phyloP scores from a whole-genome alignment of 2,113 vertebrate species.

The Corvus cornix region DNA sequence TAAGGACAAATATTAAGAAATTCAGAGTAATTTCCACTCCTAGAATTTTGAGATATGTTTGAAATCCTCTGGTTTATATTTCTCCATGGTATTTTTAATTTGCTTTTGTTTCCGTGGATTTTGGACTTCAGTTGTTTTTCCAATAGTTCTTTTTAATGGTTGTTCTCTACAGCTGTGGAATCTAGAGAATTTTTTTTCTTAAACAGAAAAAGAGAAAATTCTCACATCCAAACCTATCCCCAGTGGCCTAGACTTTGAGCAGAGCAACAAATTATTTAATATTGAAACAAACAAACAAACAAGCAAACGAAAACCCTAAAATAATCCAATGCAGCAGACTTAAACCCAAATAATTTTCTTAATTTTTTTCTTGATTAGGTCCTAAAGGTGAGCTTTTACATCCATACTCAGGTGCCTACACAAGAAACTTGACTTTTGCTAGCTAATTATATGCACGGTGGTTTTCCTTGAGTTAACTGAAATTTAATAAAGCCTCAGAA shows the following conservation, averaged over 20 bases:
- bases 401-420: neutral
- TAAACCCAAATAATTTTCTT: neutral
- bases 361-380: neutral
- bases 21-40: neutral
- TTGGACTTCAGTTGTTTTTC: neutral
- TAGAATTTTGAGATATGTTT: neutral
- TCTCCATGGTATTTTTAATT: neutral
- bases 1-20: neutral
- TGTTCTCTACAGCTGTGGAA: neutral
- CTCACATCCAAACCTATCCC: neutral
- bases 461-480: neutral
- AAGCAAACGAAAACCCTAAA: accelerated
- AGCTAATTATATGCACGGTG: neutral
- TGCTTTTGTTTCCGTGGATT: neutral
- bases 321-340: neutral
- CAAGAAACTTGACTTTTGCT: neutral
- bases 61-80: neutral
- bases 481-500: neutral
- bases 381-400: neutral
- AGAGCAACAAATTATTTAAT: neutral
- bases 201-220: neutral
- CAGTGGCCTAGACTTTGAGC: neutral
- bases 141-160: neutral
- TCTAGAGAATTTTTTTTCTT: neutral
- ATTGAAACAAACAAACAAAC: neutral